Base-by-base conservation (phyloP, 2,888 invertebrate genomes). In the Caenorhabditis doughertyi region DNA sequence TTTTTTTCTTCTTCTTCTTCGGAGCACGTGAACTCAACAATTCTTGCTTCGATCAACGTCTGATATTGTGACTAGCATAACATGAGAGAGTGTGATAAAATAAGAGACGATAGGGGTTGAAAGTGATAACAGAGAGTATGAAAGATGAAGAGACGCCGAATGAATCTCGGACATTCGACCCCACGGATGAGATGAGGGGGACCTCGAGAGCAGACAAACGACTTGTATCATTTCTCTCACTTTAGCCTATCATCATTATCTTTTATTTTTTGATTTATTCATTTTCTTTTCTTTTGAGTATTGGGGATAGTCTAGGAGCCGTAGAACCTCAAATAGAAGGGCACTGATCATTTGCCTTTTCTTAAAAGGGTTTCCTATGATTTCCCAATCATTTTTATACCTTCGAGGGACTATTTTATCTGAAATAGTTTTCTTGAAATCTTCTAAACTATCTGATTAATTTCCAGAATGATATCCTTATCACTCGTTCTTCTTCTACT, bases 401-500 rank as follows among this genome's bases (percentile, higher is more conserved):
- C n/a, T n/a, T n/a, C n/a, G n/a, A n/a, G n/a, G n/a, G n/a, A n/a
- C n/a, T n/a, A n/a, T n/a, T n/a, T n/a, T n/a, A n/a, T n/a, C n/a
- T n/a, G n/a, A n/a, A n/a, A n/a, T n/a, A n/a, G n/a, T n/a, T n/a
- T n/a, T 32, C 32, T 9, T 32, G 9, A 39, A 39, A 39, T 3
- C 11, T 39, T 39, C 39, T 13, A 9, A 39, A 42, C n/a, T n/a
- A n/a, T n/a, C n/a, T n/a, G n/a, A n/a, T n/a, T n/a, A 13, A 27
- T 25, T 25, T 35, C n/a, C 64, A 71, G 65, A n/a, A 79, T 79
- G 79, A 65, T 72, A 67, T 65, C 79, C 13, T 7, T 81, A 27
- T 81, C 73, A 2, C 64, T 81, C 16, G 65, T 80, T 16, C 72
- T 80, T 13, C 55, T 81, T 7, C 27, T 81, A 35, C 70, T 81